A percentile compares a stretch with the other conserved stretches of the same genome.
These are phyloP conservation scores for Chelonus formosanus DNA, from an alignment of 2,888 invertebrate genomes.

Conservation along the genomic window DNA sequence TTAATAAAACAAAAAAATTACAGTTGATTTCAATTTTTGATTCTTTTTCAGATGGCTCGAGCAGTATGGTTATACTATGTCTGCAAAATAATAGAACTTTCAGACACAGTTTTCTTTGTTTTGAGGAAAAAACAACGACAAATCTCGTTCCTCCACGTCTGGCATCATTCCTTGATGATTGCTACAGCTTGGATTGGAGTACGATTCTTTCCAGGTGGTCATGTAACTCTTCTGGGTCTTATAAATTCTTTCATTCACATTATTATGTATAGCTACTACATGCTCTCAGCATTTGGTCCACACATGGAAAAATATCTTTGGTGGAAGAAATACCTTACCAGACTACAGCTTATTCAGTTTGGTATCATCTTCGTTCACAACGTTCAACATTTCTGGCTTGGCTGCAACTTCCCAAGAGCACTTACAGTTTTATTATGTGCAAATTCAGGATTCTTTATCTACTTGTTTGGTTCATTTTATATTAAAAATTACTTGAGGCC, in stretches of 20 bases:
- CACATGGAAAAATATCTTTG: conserved; percentile 88
- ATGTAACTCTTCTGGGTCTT: conserved; percentile 85
- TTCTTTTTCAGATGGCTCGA: conserved; percentile 60
- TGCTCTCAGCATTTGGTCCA: conserved; percentile 88
- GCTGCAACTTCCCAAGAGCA: conserved; percentile 71
- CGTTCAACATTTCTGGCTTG: conserved; percentile 70
- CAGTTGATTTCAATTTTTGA: not conserved
- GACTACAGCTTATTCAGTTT: conserved; percentile 87
- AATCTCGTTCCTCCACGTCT: conserved; percentile 87
- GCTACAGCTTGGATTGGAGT: conserved; percentile 82
- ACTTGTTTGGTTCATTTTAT: conserved; percentile 82
- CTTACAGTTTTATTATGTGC: conserved; percentile 74
- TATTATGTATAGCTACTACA: conserved; percentile 91
- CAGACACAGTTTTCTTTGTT: conserved; percentile 89
- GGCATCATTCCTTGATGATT: conserved; percentile 86
- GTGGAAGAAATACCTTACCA: conserved; percentile 94
- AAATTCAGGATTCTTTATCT: conserved; percentile 77
- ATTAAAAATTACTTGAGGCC: conserved; percentile 70
- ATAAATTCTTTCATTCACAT: conserved; percentile 91
- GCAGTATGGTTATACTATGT: conserved; percentile 74
- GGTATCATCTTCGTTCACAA: conserved; percentile 79
- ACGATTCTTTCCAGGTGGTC: conserved; percentile 84
- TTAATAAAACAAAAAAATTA: no score
- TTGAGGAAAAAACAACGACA: conserved; percentile 89
- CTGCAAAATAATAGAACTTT: conserved; percentile 79